Conservation (phyloP, 2,888 invertebrate genomes). For the Phengaris alcon region DNA sequence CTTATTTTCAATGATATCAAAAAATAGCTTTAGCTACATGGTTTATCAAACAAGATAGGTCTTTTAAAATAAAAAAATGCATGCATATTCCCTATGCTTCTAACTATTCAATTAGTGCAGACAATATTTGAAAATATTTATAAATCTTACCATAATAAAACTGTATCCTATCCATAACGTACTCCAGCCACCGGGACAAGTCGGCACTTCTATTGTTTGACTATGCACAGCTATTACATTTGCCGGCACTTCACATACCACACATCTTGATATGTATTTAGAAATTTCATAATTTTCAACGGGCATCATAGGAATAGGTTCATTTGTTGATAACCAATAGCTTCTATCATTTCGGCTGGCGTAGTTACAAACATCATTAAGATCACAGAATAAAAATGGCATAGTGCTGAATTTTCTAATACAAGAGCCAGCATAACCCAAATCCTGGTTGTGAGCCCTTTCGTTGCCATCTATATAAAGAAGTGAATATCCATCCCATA, state of each 20-base stretch:
- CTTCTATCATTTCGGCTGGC: constrained; percentile 97
- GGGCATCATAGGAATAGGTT: constrained; percentile 96
- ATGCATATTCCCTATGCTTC: no score
- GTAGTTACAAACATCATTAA: constrained; percentile 97
- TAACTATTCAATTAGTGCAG: background rate
- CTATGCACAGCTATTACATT: constrained; percentile 98
- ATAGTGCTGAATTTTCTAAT: constrained; percentile 95
- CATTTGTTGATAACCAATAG: constrained; percentile 96
- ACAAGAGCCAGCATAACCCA: constrained; percentile 97
- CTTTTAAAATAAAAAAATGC: no score
- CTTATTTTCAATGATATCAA: no score
- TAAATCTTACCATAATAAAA: constrained; percentile 92
- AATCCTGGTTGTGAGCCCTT: constrained; percentile 96
- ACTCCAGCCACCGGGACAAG: constrained; percentile 94
- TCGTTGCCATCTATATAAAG: constrained; percentile 98
- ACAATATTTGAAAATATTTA: constrained; percentile 23
- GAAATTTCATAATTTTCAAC: constrained; percentile 89
- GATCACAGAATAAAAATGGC: constrained; percentile 97
- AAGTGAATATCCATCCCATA: constrained; percentile 98
- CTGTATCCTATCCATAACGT: constrained; percentile 98
- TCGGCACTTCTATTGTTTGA: constrained; percentile 89
- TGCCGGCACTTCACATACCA: constrained; percentile 97
- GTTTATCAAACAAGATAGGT: no score
- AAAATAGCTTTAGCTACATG: no score
- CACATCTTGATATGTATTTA: constrained; percentile 94